Base-by-base conservation (phyloP, 2,888 invertebrate genomes). In the Enchytraeus crypticus region DNA sequence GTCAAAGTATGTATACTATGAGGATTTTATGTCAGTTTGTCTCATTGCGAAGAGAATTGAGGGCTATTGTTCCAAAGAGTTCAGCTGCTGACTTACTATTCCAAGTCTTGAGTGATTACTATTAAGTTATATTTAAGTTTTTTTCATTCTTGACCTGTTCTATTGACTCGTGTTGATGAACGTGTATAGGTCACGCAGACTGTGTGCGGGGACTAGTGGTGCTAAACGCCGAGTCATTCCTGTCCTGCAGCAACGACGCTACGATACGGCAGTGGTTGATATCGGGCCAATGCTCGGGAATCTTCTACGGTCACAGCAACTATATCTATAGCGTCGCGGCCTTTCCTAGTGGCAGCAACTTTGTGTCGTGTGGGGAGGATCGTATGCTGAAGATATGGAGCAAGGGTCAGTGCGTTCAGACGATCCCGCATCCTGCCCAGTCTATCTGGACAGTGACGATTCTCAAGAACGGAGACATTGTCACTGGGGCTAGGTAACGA, bases 171-270 rank as follows among this genome's bases (percentile, higher is more conserved):
- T n/a, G 43, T 29, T 33, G 26, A 33, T 34, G n/a, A 26, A 45
- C 4, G 29, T 26, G 64, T 77, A 49, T 75, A 83, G 92, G 93
- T 4, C 97, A 97, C 77, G 87, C 86, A 1, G 97, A 97, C 74
- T 93, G 93, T 80, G 91, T 97, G 0, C 83, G 97, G 74, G 88
- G 85, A 29, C 75, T 97, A 33, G 84, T 86, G 0, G 84, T 86
- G 1, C 81, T 90, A 8, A 85, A 84, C 58, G 66, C 66, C 11
- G 63, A 66, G 14, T 84, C 86, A 49, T 89, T 98, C 78, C 80
- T 95, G 1, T 92, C 93, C 53, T 90, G 90, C 74, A 86, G 91
- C 30, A 98, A 98, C 80, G 97, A 98, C 82, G 89, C 90, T 0
- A 84, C 87, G 0, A 84, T 97, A 51, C 85, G 87, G 68, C 83